These are phyloP conservation scores for Cyrtonyx montezumae DNA, from an alignment of 2,113 vertebrate genomes.

Conservation along the genomic window DNA sequence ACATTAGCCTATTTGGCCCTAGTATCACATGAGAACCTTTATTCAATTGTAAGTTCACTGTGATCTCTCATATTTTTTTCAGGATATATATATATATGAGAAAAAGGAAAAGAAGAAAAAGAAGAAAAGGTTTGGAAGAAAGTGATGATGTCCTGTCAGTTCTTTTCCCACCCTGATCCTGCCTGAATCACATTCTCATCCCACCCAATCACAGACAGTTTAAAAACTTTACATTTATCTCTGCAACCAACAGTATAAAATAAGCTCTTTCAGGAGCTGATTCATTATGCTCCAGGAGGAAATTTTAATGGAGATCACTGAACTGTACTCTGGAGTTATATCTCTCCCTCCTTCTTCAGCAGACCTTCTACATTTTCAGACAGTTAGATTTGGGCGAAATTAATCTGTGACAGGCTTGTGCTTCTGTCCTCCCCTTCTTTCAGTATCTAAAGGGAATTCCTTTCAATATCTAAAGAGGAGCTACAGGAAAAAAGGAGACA, in stretches of 20 bases:
- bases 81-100: background rate
- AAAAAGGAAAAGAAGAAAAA: background rate
- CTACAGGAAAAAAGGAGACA: too few relatives aligned
- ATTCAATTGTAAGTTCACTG: background rate
- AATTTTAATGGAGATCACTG: background rate
- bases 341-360: background rate
- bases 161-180: background rate
- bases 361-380: background rate
- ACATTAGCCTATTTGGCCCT: background rate
- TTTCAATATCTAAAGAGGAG: too few relatives aligned
- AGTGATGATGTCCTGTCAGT: background rate
- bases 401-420: background rate
- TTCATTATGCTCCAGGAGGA: background rate
- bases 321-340: background rate
- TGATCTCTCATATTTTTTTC: background rate
- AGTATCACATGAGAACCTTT: background rate
- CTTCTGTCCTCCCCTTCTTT: background rate
- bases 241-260: background rate
- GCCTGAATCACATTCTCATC: fast-evolving
- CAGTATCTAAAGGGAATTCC: too few relatives aligned
- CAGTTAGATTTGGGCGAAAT: background rate
- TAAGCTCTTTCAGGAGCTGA: background rate
- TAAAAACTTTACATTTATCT: background rate
- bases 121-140: background rate
- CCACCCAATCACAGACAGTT: background rate